Evolutionary conservation across 2,113 vertebrate species (phyloP).

Genomic region (human (Homo sapiens)): GRCh38 chr17:38943501-38944000

Average conservation of each 20-base stretch:
- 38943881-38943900: slow-evolving; percentile 27
- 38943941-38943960: not conserved
- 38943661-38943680: slow-evolving; percentile 89
- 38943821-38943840: not conserved
- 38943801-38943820: slow-evolving; percentile 28
- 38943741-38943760: slow-evolving; percentile 69
- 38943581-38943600: slow-evolving; percentile 90
- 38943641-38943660: slow-evolving; percentile 84
- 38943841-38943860: slow-evolving; percentile 27
- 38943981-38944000: not conserved
- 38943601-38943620: slow-evolving; percentile 90
- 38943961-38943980: not conserved
- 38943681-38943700: slow-evolving; percentile 86
- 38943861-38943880: not conserved
- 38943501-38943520: not conserved
- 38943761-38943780: slow-evolving; percentile 35
- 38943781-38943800: slow-evolving; percentile 30
- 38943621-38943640: slow-evolving; percentile 87
- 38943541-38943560: slow-evolving; percentile 35
- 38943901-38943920: not conserved
- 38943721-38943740: slow-evolving; percentile 90
- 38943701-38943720: slow-evolving; percentile 85
- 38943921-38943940: not conserved
- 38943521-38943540: slow-evolving; percentile 26
- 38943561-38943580: not conserved